phyloP scores from a whole-genome alignment of 2,888 invertebrate species.

The Napeogenes sylphis region DNA sequence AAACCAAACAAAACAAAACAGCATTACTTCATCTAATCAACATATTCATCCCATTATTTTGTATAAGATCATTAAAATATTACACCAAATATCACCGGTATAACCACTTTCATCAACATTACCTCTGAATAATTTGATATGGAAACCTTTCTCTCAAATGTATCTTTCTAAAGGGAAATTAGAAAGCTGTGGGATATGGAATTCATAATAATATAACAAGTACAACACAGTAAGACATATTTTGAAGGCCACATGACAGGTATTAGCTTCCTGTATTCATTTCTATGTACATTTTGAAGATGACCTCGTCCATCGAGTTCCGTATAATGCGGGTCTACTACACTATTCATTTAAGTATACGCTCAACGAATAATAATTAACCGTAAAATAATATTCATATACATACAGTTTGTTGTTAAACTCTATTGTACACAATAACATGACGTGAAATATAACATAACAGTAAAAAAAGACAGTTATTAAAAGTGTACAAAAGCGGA shows the following conservation, averaged over 20 bases:
- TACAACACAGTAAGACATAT: not conserved
- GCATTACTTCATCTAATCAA: slow-evolving; percentile 33
- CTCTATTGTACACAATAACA: too few species aligned
- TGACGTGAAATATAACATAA: too few species aligned
- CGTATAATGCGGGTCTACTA: slow-evolving; percentile 29
- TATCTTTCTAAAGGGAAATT: slow-evolving; percentile 9
- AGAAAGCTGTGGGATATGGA: slow-evolving; percentile 4
- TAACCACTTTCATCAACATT: slow-evolving; percentile 42
- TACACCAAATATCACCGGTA: slow-evolving; percentile 24
- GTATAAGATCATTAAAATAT: not conserved
- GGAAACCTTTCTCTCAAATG: slow-evolving; percentile 4
- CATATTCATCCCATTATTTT: slow-evolving; percentile 35
- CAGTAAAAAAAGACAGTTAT: too few species aligned
- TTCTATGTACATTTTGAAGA: slow-evolving; percentile 44
- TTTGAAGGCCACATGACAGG: slow-evolving; percentile 41
- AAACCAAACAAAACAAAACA: slow-evolving; percentile 8
- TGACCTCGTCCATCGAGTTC: slow-evolving; percentile 43
- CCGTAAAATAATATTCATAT: slow-evolving; percentile 5
- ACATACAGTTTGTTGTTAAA: not conserved
- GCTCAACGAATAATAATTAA: slow-evolving; percentile 19
- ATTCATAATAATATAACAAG: not conserved
- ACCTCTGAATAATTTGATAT: slow-evolving; percentile 18
- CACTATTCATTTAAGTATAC: slow-evolving; percentile 17
- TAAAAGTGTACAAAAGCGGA: too few species aligned
- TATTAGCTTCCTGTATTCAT: slow-evolving; percentile 52